A percentile compares a stretch with the other conserved stretches of the same genome.
These are phyloP conservation scores for Parascotia fuliginaria DNA, from an alignment of 2,888 invertebrate genomes.

Conservation along the genomic window DNA sequence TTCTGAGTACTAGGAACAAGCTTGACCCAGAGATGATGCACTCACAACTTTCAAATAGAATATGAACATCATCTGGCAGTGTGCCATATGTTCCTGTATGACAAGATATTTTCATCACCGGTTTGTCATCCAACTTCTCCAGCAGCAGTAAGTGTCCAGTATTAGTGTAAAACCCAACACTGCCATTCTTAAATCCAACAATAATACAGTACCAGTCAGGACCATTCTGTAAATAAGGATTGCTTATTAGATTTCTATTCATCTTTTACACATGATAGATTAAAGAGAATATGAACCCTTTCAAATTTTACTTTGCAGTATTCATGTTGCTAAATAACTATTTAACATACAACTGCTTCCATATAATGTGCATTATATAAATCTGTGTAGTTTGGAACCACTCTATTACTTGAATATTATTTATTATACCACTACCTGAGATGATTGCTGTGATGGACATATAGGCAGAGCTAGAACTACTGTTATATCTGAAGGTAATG, in stretches of 20 bases:
- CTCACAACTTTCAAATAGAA: conserved; percentile 89
- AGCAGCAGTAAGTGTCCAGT: conserved; percentile 92
- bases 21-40: conserved; percentile 92
- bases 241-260: background rate
- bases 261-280: too few species aligned
- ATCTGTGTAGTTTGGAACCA: too few species aligned
- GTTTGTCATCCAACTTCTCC: conserved; percentile 94
- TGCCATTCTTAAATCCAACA: conserved; percentile 94
- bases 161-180: conserved; percentile 95
- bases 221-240: conserved; percentile 78
- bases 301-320: too few species aligned
- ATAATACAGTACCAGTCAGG: conserved; percentile 98
- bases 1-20: conserved; percentile 92
- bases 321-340: too few species aligned
- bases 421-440: conserved; percentile 63
- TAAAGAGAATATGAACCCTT: too few species aligned
- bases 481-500: conserved; percentile 71
- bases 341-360: too few species aligned
- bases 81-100: conserved; percentile 86
- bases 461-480: conserved; percentile 69
- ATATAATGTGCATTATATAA: too few species aligned
- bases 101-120: conserved; percentile 92
- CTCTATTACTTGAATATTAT: background rate
- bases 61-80: conserved; percentile 89
- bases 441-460: conserved; percentile 77